Conservation (phyloP, 1,140 invertebrate species). For the Sweltsa coloradensis region DNA sequence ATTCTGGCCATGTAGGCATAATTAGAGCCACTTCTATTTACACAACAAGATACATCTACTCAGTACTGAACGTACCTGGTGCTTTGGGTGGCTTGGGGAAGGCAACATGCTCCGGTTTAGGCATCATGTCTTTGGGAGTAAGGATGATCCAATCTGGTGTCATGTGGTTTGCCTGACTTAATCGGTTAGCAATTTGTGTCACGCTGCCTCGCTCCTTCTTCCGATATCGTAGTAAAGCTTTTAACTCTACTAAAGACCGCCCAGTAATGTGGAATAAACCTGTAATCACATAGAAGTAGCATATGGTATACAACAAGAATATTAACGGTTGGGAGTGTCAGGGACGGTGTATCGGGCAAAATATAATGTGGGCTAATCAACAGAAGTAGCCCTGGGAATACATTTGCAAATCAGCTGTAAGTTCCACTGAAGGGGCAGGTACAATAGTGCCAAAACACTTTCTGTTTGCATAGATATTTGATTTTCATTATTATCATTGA, state of each 20-base stretch:
- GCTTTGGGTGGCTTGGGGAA: conserved; percentile 82
- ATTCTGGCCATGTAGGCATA: too few species aligned
- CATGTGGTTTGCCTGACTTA: conserved; percentile 50
- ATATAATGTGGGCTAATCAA: too few species aligned
- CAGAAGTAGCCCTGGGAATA: too few species aligned
- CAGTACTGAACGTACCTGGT: conserved; percentile 41
- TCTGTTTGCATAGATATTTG: too few species aligned
- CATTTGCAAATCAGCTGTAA: too few species aligned
- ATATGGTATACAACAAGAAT: too few species aligned
- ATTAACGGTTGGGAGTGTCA: too few species aligned
- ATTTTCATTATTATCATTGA: too few species aligned
- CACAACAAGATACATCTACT: neutral
- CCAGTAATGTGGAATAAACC: conserved; percentile 47
- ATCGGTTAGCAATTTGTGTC: conserved; percentile 60
- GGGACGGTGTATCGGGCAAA: too few species aligned
- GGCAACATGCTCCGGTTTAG: conserved; percentile 62
- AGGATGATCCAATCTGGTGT: conserved; percentile 70
- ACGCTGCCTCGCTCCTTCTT: conserved; percentile 49
- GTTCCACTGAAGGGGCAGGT: too few species aligned
- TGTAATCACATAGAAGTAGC: too few species aligned
- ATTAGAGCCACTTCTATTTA: conserved; percentile 5
- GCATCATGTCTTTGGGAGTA: conserved; percentile 64
- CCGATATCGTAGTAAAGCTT: conserved; percentile 38
- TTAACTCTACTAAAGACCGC: conserved; percentile 44
- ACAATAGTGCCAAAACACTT: too few species aligned